Evolutionary conservation across 2,888 invertebrate species (phyloP), one percentile per base, ranked within the genome.

Genomic region (Sturmia bella): DNA sequence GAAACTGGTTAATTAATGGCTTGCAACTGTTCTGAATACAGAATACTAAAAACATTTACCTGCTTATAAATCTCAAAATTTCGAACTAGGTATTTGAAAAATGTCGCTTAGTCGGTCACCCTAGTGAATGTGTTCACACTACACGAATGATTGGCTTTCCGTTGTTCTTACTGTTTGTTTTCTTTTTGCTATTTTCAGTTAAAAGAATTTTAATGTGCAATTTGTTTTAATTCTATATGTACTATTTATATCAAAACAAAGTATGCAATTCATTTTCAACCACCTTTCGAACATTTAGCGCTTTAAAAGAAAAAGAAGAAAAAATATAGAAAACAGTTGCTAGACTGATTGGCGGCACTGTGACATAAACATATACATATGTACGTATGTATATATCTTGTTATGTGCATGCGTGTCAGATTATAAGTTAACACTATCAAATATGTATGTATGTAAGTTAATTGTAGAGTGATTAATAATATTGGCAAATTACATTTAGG

Each of bases 281-380:
- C 81, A 77, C 81, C 69, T 56, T 70, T 50, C 13, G 15, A 66
- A 66, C 52, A 75, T 45, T 24, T 21, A 12, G 54, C 13, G 24
- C 39, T 61, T 59, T 66, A 41, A 43, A 7, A 19, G 57, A 56
- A 56, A 57, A 56, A 74, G 13, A 52, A 15, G 37, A 37, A 73
- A 27, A 54, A 63, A 74, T 15, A 77, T 77, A 50, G 50, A 21
- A 74, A 73, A 70, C 76, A 81, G 69, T 77, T 63, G 37, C 69
- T 59, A 82, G 77, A 82, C 82, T 59, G 15, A 41, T 64, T 63
- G 81, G 77, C 81, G 68, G 41, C 77, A 39, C 11, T 63, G 21
- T 68, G 59, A 45, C 41, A 61, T 32, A 21, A 32, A 50, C n/a
- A n/a, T n/a, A n/a, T n/a, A n/a, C n/a, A n/a, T n/a, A n/a, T n/a